Base-by-base conservation (phyloP, 1,140 invertebrate genomes). In the Bathynomus jamesi region DNA sequence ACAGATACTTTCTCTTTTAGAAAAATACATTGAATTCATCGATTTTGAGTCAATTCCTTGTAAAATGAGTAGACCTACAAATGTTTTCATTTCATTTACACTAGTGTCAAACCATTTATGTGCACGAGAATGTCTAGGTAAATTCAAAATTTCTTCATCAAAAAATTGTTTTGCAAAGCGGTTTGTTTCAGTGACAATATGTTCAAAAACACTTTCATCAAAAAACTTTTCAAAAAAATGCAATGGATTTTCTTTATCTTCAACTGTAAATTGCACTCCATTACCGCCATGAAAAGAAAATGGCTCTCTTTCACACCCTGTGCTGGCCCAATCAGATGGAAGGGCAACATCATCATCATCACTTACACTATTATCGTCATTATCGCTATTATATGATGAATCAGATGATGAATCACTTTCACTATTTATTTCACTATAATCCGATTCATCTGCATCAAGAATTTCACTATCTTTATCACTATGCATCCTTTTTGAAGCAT, bases 111-210 rank as follows among this genome's bases (percentile, higher is more conserved):
- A 63, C 17, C 13, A 63, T 28, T n/a, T 28, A 10, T 28, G 61
- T 63, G 30, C 28, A 28, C 61, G 5, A 28, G 61, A 2, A 28
- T 63, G 28, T 63, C 4, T 63, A 63, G 61, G 61, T 28, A 63
- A 63, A 63, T 27, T 28, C 8, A 28, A 27, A 63, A 63, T 5
- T 28, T 63, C 61, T 63, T 10, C 17, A 28, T n/a, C 17, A 63
- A 63, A 28, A 63, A 28, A 28, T 63, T 63, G 61, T 28, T 63
- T 63, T 28, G 61, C 61, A 28, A 63, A 63, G 28, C 61, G 28
- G 17, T 63, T 63, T 63, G 61, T 63, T 63, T 63, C 61, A 7
- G 61, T 63, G 8, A 13, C 5, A 63, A 63, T 63, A 27, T 28
- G 17, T n/a, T 63, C 61, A 63, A 63, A 4, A 63, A 63, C 61